Evolutionary conservation across 2,888 invertebrate species (phyloP), one percentile per base, ranked within the genome.

Genomic region (Celastrina argiolus): DNA sequence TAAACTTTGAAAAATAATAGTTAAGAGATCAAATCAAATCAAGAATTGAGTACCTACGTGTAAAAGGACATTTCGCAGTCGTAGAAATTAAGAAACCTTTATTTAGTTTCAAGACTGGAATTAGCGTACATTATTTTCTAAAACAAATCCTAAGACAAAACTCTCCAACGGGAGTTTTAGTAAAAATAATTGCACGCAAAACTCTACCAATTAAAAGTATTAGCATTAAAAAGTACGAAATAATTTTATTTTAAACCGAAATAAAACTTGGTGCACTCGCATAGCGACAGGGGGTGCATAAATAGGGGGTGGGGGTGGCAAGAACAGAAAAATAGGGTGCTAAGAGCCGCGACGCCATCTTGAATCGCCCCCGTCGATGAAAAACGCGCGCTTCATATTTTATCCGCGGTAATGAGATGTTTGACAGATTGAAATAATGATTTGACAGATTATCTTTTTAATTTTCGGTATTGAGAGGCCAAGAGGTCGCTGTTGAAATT

Each of bases 281-380:
- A 74, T 74, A 76, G 80, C 76, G 75, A 74, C 75, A 75, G 73
- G 76, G 77, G 75, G 76, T 78, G 78, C 80, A 78, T 78, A 78
- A 78, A 75, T 71, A 74, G 78, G 74, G 74, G 68, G 72, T 58
- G 78, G 78, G 83, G 87, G 85, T 76, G 82, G 85, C 75, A 83
- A 84, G 84, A 84, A 83, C 78, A 79, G 81, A 87, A 88, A 88
- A 88, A 87, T 88, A 81, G 88, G 88, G 88, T 81, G 86, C 79
- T 80, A 87, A 86, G 83, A 85, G 84, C 71, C 67, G 70, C 74
- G 73, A 79, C 74, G 88, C 88, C 89, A 88, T 88, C 84, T 87
- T 88, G 81, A 71, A 73, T 78, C 79, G 75, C 81, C 79, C 74
- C 76, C 74, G 72, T 73, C 80, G 78, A 81, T 78, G 79, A 78